A percentile compares a stretch with the other conserved stretches of the same genome.
Evolutionary conservation across 2,888 invertebrate species (phyloP).

Genomic region (Macrosiphum euphorbiae): DNA sequence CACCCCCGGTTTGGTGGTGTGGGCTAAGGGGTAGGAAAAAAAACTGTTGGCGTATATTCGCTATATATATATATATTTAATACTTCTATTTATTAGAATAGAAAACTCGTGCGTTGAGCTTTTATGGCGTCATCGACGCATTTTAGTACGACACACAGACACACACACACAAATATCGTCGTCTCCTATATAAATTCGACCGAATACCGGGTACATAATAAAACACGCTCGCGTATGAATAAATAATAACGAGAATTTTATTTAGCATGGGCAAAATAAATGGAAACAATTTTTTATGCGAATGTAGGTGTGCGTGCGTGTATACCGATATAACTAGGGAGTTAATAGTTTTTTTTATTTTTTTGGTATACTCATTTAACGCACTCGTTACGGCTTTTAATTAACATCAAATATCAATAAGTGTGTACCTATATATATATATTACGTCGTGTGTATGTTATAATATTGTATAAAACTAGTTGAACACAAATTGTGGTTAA

Average conservation of each 20-base stretch:
- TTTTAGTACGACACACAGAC: background rate
- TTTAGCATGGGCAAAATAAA: background rate
- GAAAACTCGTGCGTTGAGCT: background rate
- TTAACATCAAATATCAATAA: constrained; percentile 1
- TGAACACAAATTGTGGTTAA: background rate
- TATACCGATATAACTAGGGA: background rate
- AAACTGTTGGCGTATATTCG: background rate
- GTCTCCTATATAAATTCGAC: background rate
- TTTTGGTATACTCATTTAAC: background rate
- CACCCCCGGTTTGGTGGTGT: background rate
- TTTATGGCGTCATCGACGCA: background rate
- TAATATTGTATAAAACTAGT: background rate
- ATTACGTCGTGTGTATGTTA: background rate
- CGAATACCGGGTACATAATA: background rate
- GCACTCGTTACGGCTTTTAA: background rate
- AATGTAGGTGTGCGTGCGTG: background rate
- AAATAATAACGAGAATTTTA: background rate
- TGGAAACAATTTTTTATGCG: background rate
- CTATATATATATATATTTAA: background rate
- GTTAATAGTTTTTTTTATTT: background rate
- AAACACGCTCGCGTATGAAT: background rate
- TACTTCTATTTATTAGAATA: background rate
- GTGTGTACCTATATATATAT: background rate
- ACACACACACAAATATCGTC: background rate
- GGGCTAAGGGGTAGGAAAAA: background rate